Percentiles rank a stretch among this genome's conserved stretches.
Conservation (phyloP, 2,797 vertebrate genomes). For the Fistularia commersonii region DNA sequence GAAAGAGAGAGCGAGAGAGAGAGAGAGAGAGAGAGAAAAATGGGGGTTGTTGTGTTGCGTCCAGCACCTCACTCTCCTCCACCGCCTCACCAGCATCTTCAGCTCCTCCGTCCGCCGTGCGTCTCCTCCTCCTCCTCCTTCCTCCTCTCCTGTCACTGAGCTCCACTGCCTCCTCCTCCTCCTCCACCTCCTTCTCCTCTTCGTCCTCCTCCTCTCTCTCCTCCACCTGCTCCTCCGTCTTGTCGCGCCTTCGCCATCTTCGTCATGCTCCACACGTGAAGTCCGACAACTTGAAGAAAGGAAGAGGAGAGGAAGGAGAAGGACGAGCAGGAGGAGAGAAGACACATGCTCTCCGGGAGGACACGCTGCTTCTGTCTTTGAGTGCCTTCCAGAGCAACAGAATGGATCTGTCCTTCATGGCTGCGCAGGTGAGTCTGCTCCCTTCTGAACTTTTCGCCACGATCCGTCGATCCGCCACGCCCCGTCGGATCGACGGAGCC, state of each 20-base stretch:
- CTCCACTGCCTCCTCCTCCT: too few species aligned
- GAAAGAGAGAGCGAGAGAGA: conserved; percentile 7
- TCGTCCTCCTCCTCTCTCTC: conserved; percentile 39
- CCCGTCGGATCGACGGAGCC: too few species aligned
- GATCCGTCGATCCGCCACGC: too few species aligned
- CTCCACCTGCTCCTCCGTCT: conserved; percentile 30
- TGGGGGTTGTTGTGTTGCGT: conserved; percentile 22
- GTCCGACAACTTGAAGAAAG: conserved; percentile 29
- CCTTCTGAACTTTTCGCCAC: too few species aligned
- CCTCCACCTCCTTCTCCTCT: conserved; percentile 20
- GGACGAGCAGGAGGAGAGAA: conserved; percentile 26
- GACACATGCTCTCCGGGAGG: conserved; percentile 19
- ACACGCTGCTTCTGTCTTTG: conserved; percentile 30
- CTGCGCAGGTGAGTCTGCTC: conserved; percentile 92
- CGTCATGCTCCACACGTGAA: conserved; percentile 51
- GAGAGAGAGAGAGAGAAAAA: conserved; percentile 8
- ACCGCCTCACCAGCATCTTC: too few species aligned
- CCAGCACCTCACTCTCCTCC: conserved; percentile 23
- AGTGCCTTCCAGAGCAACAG: conserved; percentile 62
- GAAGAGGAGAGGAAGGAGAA: background rate
- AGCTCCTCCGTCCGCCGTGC: too few species aligned
- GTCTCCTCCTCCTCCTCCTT: too few species aligned
- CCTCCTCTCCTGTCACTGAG: too few species aligned
- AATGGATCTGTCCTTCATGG: conserved; percentile 98
- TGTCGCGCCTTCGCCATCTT: background rate